These are phyloP conservation scores for Cryptophagus acutangulus DNA, from an alignment of 2,888 invertebrate species.

Conservation along the genomic window DNA sequence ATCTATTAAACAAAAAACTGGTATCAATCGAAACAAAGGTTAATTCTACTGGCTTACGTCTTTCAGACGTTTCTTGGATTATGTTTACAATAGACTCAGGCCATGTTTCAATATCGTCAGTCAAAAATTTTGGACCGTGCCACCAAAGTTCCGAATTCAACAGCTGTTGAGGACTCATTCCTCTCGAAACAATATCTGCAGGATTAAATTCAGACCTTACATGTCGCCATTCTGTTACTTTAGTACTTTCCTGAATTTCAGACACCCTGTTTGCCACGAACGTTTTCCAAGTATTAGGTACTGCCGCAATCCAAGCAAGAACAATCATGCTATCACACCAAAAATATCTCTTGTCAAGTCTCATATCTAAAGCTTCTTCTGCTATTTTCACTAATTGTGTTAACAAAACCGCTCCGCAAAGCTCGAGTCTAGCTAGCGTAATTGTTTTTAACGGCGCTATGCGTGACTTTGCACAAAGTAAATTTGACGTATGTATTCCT, in stretches of 20 bases:
- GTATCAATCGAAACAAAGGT: too few species aligned
- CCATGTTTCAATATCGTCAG: too few species aligned
- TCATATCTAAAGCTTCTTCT: neutral
- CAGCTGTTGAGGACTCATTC: conserved; percentile 15
- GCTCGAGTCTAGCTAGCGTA: conserved; percentile 28
- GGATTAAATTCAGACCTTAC: conserved; percentile 15
- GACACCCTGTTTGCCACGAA: conserved; percentile 28
- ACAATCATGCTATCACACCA: conserved; percentile 30
- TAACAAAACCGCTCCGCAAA: conserved; percentile 27
- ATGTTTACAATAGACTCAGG: too few species aligned
- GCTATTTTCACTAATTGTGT: conserved; percentile 9
- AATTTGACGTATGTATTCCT: conserved; percentile 3
- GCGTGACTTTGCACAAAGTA: conserved; percentile 31
- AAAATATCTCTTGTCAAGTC: conserved; percentile 9
- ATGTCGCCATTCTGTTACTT: conserved; percentile 17
- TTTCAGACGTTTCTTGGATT: too few species aligned
- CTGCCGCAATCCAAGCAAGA: conserved; percentile 6
- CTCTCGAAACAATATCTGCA: conserved; percentile 19
- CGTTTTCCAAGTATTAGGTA: conserved; percentile 19
- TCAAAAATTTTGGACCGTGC: too few species aligned
- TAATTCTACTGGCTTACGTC: too few species aligned
- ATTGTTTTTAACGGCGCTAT: conserved; percentile 30
- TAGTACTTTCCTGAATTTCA: conserved; percentile 20
- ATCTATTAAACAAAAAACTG: too few species aligned
- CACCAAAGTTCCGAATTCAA: conserved; percentile 14